A percentile compares a stretch with the other conserved stretches of the same genome.
phyloP scores from a whole-genome alignment of 64 coral and sea anemone genomes.

The Astreopora myriophthalma region DNA sequence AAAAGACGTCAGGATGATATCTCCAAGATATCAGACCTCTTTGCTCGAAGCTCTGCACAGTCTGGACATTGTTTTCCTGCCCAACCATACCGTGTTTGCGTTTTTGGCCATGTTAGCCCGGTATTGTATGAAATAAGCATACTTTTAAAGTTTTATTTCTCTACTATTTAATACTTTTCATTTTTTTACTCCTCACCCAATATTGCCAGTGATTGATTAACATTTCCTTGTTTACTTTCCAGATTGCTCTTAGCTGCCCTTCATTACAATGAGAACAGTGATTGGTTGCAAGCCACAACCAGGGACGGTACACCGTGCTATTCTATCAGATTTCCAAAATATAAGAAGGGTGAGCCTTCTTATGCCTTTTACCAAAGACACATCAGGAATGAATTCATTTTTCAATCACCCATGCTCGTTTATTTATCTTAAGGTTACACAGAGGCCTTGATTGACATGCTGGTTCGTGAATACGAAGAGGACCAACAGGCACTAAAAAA shows the following conservation, averaged over 20 bases:
- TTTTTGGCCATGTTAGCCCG: constrained; percentile 3
- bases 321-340: background rate
- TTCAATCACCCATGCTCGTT: too few relatives aligned
- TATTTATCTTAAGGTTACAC: too few relatives aligned
- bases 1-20: constrained; percentile 66
- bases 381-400: too few relatives aligned
- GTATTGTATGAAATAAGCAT: background rate
- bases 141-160: too few relatives aligned
- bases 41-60: constrained; percentile 15
- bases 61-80: background rate
- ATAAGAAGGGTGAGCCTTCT: background rate
- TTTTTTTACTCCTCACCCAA: too few relatives aligned
- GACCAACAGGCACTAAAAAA: too few relatives aligned
- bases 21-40: constrained; percentile 36
- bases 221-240: too few relatives aligned
- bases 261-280: background rate
- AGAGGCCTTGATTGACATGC: too few relatives aligned
- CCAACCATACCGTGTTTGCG: background rate
- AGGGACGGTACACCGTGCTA: background rate
- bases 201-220: too few relatives aligned
- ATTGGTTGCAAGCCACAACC: background rate
- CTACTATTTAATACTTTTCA: too few relatives aligned
- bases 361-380: too few relatives aligned
- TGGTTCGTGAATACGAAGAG: too few relatives aligned
- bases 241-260: background rate